These are phyloP conservation scores for Aphelenchoides besseyi DNA, from an alignment of 1,140 invertebrate genomes.

Conservation along the genomic window DNA sequence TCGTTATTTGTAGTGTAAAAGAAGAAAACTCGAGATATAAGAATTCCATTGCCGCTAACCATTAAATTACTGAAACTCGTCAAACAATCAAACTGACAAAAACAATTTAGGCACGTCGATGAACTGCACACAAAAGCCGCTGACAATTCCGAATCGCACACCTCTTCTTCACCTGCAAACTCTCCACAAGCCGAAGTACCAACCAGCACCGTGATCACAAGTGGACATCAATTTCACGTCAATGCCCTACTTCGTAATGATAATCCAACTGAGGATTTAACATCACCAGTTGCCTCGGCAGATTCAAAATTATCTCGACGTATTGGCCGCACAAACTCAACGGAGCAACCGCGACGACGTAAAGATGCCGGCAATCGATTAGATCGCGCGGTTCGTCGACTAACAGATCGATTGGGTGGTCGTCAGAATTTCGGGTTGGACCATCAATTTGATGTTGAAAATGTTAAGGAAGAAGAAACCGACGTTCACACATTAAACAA, in stretches of 20 bases:
- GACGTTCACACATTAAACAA: neutral
- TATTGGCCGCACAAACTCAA: neutral
- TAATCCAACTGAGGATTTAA: neutral
- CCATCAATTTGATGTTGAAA: neutral
- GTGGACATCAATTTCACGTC: slow-evolving; percentile 10
- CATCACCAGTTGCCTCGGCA: neutral
- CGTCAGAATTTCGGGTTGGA: neutral
- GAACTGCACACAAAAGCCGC: neutral
- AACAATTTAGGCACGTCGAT: neutral
- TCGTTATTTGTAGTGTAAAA: neutral
- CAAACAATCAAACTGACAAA: neutral
- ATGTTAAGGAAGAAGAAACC: neutral
- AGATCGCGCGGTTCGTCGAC: slow-evolving; percentile 21
- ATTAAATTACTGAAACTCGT: no score
- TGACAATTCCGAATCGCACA: neutral
- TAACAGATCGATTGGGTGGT: slow-evolving; percentile 25
- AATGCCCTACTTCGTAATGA: slow-evolving; percentile 6
- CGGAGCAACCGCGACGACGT: slow-evolving; percentile 2
- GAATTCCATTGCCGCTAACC: no score
- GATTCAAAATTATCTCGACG: neutral
- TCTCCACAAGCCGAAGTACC: neutral
- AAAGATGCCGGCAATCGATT: slow-evolving; percentile 19
- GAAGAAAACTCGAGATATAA: no score
- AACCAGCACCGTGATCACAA: neutral
- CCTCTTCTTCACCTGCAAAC: neutral